phyloP scores from a whole-genome alignment of 2,797 vertebrate species.

The Erethizon dorsatum region DNA sequence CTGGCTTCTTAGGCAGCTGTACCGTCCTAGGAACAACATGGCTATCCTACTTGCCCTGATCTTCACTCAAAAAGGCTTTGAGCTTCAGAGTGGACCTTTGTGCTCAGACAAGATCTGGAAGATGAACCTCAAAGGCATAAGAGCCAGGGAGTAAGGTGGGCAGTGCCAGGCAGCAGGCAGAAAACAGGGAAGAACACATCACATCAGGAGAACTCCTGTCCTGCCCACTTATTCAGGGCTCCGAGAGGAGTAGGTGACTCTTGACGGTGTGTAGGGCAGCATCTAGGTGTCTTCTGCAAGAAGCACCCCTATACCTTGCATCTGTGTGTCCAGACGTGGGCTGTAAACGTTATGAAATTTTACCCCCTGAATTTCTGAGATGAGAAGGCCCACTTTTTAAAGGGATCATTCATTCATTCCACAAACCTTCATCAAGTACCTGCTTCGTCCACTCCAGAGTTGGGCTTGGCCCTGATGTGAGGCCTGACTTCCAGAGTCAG shows the following conservation, averaged over 20 bases:
- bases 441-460: neutral
- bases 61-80: neutral
- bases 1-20: neutral
- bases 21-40: neutral
- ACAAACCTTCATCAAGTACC: neutral
- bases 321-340: neutral
- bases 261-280: no score
- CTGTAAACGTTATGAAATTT: neutral
- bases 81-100: conserved; percentile 12
- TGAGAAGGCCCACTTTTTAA: neutral
- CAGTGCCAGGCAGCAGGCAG: neutral
- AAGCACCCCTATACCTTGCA: fast-evolving
- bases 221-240: neutral
- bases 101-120: conserved; percentile 1
- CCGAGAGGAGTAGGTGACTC: neutral
- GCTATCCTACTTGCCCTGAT: neutral
- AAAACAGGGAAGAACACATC: neutral
- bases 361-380: conserved; percentile 41
- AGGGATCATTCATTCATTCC: neutral
- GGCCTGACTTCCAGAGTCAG: neutral
- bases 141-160: neutral
- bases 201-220: neutral
- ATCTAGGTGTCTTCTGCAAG: neutral
- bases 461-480: neutral
- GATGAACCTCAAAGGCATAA: neutral